These are phyloP conservation scores for Nesospiza acunhae DNA, from an alignment of 2,113 vertebrate species.

Conservation along the genomic window DNA sequence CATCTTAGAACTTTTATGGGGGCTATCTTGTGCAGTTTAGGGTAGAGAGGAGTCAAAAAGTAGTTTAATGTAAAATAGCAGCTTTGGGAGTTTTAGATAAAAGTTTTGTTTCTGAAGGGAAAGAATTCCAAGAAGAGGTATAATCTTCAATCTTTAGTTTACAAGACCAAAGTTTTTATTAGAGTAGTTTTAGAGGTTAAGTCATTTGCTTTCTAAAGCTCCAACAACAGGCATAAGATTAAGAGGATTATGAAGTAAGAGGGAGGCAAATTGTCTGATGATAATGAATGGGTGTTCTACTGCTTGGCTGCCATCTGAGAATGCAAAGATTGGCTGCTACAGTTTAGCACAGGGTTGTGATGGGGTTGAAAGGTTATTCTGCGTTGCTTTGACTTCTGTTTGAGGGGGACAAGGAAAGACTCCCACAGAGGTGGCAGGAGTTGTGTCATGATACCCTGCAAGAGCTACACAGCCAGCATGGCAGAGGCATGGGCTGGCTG, in stretches of 20 bases:
- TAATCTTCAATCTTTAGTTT: background rate
- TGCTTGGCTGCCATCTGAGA: background rate
- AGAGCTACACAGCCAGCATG: background rate
- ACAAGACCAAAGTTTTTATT: background rate
- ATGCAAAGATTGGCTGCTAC: background rate
- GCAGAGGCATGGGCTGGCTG: background rate
- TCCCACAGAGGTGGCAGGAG: accelerated
- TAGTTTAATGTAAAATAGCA: background rate
- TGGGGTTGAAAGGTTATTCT: background rate
- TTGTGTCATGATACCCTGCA: background rate
- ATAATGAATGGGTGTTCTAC: background rate
- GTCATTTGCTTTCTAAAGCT: background rate
- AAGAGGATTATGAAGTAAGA: background rate
- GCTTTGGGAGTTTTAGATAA: background rate
- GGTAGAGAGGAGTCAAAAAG: background rate
- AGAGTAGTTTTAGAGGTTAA: background rate
- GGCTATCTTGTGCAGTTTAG: background rate
- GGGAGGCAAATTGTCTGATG: background rate
- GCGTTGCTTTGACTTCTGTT: background rate
- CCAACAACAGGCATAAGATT: background rate
- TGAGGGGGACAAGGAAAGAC: background rate
- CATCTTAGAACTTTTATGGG: background rate
- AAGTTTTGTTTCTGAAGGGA: background rate
- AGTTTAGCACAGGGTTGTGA: background rate
- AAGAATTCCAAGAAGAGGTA: background rate